Evolutionary conservation across 2,113 vertebrate genomes (phyloP).

Genomic region (Stictonetta naevosa): DNA sequence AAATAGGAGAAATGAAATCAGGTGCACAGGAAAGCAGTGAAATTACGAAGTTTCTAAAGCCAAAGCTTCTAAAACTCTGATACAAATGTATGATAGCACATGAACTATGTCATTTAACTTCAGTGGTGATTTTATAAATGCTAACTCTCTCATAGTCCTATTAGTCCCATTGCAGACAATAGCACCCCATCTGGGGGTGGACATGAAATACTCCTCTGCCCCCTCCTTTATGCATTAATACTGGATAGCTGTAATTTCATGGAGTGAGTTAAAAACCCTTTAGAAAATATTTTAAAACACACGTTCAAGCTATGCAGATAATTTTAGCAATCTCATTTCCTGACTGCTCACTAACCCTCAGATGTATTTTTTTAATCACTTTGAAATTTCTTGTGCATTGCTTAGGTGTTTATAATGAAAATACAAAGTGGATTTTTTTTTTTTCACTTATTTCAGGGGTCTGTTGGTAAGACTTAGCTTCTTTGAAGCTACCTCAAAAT

Average conservation of each 20-base stretch:
- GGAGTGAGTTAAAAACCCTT: not conserved
- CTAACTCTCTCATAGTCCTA: not conserved
- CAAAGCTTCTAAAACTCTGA: not conserved
- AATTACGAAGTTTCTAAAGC: slow-evolving; percentile 14
- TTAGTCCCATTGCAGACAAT: not conserved
- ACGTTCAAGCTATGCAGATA: not conserved
- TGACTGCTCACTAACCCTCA: not conserved
- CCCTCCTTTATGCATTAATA: not conserved
- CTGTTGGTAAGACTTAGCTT: not conserved
- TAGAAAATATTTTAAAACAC: not conserved
- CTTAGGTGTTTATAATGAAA: not conserved
- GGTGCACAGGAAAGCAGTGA: not conserved
- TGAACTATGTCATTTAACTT: not conserved
- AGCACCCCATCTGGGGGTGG: not conserved
- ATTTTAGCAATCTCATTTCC: not conserved
- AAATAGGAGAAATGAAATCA: not conserved
- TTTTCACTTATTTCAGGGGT: not conserved
- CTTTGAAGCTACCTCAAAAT: not conserved
- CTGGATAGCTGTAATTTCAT: not conserved
- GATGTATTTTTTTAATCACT: no score
- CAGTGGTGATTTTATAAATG: not conserved
- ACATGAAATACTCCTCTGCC: not conserved
- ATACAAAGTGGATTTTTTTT: not conserved
- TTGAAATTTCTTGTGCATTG: not conserved
- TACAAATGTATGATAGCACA: not conserved